Evolutionary conservation across 1,140 invertebrate genomes (phyloP), one percentile per base, ranked within the genome.

Genomic region (Nymphalis io): DNA sequence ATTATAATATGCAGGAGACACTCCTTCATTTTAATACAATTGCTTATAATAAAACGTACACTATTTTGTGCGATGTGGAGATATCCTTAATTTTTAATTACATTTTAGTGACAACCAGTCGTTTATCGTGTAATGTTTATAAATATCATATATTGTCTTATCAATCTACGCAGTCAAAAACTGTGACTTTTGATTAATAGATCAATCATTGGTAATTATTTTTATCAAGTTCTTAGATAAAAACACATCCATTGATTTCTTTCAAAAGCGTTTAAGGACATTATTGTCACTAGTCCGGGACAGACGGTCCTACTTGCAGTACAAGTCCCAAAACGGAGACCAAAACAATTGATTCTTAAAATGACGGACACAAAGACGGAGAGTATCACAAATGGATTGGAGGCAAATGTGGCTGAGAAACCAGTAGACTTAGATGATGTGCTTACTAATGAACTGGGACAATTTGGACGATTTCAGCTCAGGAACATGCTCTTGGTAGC

Each of bases 381-480:
- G 12, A 53, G 20, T 21, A 21, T 21, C 2, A 53, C 8, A 20
- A 21, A 53, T n/a, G 44, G 40, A 10, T 2, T 15, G 15, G 23
- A 48, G 18, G 38, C 13, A 16, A 42, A 18, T 20, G 3, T 33
- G 27, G 27, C 13, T 3, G n/a, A 38, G 51, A 62, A 62, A 62
- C 27, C 42, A 12, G 46, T 77, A 16, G 64, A 78, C 60, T 69
- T 91, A 60, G 88, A 94, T 81, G 60, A 74, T 65, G 72, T 92
- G 68, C 73, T 93, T 72, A 70, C 75, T 6, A 77, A 90, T 66
- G 86, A 92, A 61, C 70, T 93, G 42, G 93, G 94, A 0, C 90
- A 93, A 68, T 94, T 95, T 60, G 94, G 94, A 13, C 81, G 84
- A 67, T 95, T 93, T 82, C 94, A 95, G 80, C 61, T 93, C 21